phyloP scores from a whole-genome alignment of 2,113 vertebrate species.

The Corythornis madagascariensis region DNA sequence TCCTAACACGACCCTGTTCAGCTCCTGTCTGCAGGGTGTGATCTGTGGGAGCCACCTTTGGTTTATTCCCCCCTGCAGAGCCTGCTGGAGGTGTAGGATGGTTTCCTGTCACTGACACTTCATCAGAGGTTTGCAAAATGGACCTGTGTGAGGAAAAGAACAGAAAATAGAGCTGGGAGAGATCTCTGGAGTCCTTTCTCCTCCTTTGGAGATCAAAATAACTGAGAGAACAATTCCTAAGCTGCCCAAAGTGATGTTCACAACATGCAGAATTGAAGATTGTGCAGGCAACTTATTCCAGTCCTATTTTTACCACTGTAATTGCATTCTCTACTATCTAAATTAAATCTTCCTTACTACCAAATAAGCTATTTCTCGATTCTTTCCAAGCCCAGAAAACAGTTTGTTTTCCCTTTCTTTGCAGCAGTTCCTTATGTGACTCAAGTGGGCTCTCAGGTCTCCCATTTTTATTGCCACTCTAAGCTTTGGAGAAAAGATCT shows the following conservation, averaged over 20 bases:
- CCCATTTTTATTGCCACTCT: not conserved
- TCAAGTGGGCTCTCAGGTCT: not conserved
- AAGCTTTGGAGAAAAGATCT: not conserved
- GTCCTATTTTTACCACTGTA: not conserved
- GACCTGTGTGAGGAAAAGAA: not conserved
- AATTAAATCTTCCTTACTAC: not conserved
- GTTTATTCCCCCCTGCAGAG: not conserved
- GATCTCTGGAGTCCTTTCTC: not conserved
- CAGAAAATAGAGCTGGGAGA: not conserved
- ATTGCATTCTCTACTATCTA: not conserved
- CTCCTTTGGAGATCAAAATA: not conserved
- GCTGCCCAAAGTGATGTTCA: not conserved
- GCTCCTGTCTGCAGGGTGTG: accelerated
- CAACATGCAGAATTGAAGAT: not conserved
- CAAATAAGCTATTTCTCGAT: not conserved
- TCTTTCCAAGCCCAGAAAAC: not conserved
- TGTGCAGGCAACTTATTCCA: not conserved
- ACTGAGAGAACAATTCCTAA: not conserved
- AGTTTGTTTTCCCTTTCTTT: not conserved
- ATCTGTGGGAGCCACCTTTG: not conserved
- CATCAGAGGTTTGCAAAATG: not conserved
- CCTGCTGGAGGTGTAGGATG: not conserved
- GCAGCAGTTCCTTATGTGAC: not conserved
- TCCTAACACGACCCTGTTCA: not conserved
- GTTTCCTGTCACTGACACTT: not conserved